Percentiles rank a stretch among this genome's conserved stretches.
These are phyloP conservation scores for Toxotes lorentzi DNA, from an alignment of 2,797 vertebrate species.

Conservation along the genomic window DNA sequence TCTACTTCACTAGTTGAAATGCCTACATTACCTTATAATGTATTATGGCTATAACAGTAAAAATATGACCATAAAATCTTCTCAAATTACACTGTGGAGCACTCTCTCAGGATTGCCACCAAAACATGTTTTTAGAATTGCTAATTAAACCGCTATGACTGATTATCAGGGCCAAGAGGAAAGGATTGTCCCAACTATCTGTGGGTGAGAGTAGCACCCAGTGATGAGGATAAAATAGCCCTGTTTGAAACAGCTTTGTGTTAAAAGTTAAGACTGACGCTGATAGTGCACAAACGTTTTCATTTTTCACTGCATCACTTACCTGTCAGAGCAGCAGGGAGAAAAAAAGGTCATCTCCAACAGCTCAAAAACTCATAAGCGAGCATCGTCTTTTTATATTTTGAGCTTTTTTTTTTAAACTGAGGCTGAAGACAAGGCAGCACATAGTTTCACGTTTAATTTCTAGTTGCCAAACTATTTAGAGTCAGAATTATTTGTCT, in stretches of 20 bases:
- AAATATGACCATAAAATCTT: neutral
- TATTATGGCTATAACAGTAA: neutral
- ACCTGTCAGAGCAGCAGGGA: no score
- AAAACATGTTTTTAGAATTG: neutral
- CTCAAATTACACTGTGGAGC: neutral
- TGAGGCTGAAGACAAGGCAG: neutral
- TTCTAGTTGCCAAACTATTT: no score
- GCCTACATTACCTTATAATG: neutral
- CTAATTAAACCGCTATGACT: neutral
- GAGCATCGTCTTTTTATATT: neutral
- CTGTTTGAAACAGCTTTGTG: neutral
- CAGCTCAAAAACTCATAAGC: no score
- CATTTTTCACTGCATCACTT: no score
- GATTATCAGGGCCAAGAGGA: no score
- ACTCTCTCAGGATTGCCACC: neutral
- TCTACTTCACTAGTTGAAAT: neutral
- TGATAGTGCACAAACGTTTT: no score
- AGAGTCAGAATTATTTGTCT: neutral
- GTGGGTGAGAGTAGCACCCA: neutral
- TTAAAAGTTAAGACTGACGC: neutral
- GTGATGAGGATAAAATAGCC: neutral
- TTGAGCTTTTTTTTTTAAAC: neutral
- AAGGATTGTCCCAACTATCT: no score
- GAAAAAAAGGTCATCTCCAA: no score
- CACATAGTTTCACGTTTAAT: neutral